Base-by-base conservation (phyloP, 2,888 invertebrate genomes). In the Plebejus melissa region DNA sequence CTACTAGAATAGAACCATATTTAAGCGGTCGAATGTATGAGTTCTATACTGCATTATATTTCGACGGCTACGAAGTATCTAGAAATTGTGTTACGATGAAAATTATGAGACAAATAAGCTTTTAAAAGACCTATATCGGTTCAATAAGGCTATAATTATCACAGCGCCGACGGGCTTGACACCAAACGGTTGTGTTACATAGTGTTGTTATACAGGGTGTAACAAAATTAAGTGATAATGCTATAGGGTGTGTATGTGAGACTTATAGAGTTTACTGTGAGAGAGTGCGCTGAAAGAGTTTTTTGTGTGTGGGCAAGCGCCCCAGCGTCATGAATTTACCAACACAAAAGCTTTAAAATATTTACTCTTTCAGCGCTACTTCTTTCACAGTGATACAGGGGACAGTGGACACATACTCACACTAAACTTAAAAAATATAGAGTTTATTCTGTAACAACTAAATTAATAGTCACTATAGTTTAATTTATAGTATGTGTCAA, bases 131-230 rank as follows among this genome's bases (percentile, higher is more conserved):
- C 57, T 74, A 41, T 38, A 75, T n/a, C 46, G 70, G 71, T 28
- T 71, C 81, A 82, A 83, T 82, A 83, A 85, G 82, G 80, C 84
- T 84, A 80, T 84, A 85, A 90, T 89, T 90, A 90, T 86, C 89
- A 90, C 83, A 88, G 79, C 79, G 84, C 82, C 82, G 83, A 82
- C 81, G 82, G 86, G 82, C 83, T 82, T 82, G 81, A 83, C 78
- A 77, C 80, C 82, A 81, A 82, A 79, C 85, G 87, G 88, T 87
- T 83, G 90, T 90, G 88, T 88, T 58, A 58, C 60, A 28, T 28
- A 60, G n/a, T 2, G 22, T 9, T 5, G 9, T 7, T 60, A 60
- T 60, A 28, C 3, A 60, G 22, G n/a, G 28, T 22, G 54, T 54
- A 16, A 54, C 54, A 54, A 16, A 54, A 54, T 4, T 4, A 22